Evolutionary conservation across 2,797 vertebrate genomes (phyloP).

Genomic region (Halcyon smyrnensis): DNA sequence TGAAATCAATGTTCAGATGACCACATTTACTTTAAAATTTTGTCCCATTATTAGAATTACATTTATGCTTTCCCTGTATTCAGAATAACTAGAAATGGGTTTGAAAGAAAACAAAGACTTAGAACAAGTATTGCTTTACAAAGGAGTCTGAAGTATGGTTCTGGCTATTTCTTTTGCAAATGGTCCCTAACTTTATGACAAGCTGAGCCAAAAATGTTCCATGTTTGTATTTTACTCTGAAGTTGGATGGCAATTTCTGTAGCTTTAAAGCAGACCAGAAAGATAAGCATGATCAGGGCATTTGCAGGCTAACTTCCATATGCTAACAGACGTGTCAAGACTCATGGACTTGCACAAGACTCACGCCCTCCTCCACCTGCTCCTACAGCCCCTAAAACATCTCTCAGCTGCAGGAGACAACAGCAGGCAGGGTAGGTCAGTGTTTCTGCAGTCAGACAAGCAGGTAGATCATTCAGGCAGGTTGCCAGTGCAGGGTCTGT

Average conservation of each 20-base stretch:
- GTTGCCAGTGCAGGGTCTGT: neutral
- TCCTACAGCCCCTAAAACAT: neutral
- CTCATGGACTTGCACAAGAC: neutral
- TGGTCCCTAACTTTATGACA: neutral
- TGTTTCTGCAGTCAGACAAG: neutral
- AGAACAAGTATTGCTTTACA: neutral
- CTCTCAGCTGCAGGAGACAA: neutral
- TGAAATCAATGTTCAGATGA: neutral
- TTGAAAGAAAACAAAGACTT: neutral
- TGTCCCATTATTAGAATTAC: neutral
- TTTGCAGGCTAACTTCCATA: neutral
- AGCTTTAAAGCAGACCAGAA: neutral
- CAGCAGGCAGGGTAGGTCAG: neutral
- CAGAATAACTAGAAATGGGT: neutral
- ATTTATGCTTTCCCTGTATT: neutral
- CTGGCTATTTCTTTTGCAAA: neutral
- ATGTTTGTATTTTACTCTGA: neutral
- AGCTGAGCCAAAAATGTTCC: neutral
- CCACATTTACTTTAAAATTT: neutral
- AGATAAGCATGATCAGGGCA: neutral
- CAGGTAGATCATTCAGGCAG: neutral
- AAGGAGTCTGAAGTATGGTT: neutral
- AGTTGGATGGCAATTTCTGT: neutral
- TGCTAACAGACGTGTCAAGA: neutral
- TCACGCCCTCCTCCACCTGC: neutral